Conservation (phyloP, 2,113 vertebrate species). For the Centropristis striata region DNA sequence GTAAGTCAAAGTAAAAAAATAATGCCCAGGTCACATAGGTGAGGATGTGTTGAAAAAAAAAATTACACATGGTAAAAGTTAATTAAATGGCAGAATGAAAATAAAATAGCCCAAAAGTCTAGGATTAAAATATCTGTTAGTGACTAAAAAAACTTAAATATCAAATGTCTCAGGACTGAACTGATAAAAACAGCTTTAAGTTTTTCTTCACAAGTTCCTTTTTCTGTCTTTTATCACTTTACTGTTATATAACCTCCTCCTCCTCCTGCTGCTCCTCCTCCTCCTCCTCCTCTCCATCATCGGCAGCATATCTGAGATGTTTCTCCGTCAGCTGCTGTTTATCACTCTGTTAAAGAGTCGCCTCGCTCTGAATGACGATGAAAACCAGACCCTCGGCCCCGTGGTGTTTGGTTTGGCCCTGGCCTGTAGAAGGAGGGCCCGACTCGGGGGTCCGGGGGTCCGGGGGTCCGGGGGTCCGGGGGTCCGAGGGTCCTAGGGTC, state of each 20-base stretch:
- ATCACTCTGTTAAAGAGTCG: conserved; percentile 30
- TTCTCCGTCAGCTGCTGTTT: conserved; percentile 25
- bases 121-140: no score
- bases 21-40: no score
- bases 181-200: background rate
- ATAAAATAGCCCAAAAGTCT: no score
- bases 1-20: no score
- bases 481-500: conserved; percentile 34
- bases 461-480: no score
- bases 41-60: no score
- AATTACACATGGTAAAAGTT: no score
- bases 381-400: conserved; percentile 42
- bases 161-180: background rate
- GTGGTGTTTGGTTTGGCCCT: conserved; percentile 49
- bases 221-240: background rate
- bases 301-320: conserved; percentile 29
- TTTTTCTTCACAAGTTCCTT: no score
- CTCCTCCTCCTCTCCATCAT: background rate
- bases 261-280: background rate
- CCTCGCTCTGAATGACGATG: conserved; percentile 20
- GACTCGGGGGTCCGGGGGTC: background rate
- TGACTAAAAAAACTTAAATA: no score
- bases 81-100: no score
- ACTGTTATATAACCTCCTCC: background rate
- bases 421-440: background rate